These are phyloP conservation scores for Hipposideros armiger DNA, from an alignment of 2,113 vertebrate species.

Conservation along the genomic window DNA sequence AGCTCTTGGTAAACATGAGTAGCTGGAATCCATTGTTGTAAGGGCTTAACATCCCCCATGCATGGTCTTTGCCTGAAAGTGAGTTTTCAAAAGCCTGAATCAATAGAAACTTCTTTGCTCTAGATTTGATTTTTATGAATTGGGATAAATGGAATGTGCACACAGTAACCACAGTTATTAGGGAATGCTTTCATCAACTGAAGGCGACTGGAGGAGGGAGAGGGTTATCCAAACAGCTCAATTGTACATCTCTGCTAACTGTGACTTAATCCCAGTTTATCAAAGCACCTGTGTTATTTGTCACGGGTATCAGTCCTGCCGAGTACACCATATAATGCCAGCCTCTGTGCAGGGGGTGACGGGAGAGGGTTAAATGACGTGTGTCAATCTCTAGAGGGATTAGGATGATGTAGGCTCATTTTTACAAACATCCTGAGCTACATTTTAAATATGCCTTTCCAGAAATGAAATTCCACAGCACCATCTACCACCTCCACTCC, in stretches of 20 bases:
- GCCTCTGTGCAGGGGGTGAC: not conserved
- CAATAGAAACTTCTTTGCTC: constrained; percentile 70
- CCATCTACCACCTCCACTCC: constrained; percentile 53
- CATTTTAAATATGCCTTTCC: constrained; percentile 60
- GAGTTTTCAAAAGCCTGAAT: constrained; percentile 66
- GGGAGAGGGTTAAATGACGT: constrained; percentile 22
- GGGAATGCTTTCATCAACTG: constrained; percentile 70
- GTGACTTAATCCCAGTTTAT: constrained; percentile 70
- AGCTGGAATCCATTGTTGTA: constrained; percentile 76
- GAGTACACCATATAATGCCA: constrained; percentile 62
- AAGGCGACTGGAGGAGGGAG: constrained; percentile 54
- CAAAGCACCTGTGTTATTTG: constrained; percentile 78
- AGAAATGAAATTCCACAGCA: constrained; percentile 62
- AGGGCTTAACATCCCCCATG: constrained; percentile 63
- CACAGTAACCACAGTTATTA: constrained; percentile 67
- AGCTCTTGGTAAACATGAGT: constrained; percentile 74
- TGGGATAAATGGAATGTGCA: constrained; percentile 51
- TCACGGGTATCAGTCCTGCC: constrained; percentile 51
- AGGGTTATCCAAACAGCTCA: constrained; percentile 69
- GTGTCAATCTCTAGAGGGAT: constrained; percentile 54
- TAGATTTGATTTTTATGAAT: constrained; percentile 75
- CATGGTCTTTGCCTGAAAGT: constrained; percentile 55
- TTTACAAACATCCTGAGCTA: constrained; percentile 48
- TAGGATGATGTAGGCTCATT: constrained; percentile 32
- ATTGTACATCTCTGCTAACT: constrained; percentile 66